These are phyloP conservation scores for Sericinus montela DNA, from an alignment of 2,888 invertebrate genomes.

Conservation along the genomic window DNA sequence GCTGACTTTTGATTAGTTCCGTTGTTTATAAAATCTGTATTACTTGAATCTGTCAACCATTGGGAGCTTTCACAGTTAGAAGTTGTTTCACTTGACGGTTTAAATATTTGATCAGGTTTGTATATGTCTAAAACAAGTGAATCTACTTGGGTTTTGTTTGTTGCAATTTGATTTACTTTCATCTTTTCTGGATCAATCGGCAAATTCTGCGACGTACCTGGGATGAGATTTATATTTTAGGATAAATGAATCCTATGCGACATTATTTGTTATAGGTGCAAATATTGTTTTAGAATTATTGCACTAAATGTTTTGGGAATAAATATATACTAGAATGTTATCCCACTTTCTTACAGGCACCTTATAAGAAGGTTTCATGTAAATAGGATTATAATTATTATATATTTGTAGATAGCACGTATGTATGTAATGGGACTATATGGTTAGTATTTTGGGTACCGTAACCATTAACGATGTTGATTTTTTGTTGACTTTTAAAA, in stretches of 20 bases:
- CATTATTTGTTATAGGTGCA: too few species aligned
- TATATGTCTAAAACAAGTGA: constrained; percentile 21
- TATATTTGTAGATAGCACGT: too few species aligned
- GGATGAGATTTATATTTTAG: constrained; percentile 38
- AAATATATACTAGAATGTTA: too few species aligned
- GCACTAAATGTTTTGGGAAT: too few species aligned
- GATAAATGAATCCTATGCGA: constrained; percentile 4
- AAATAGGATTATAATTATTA: too few species aligned
- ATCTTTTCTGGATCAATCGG: constrained; percentile 46
- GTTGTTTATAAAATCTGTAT: not conserved
- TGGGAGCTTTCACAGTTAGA: constrained; percentile 7
- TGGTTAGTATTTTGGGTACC: too few species aligned
- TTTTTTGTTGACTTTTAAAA: too few species aligned
- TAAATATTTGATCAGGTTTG: constrained; percentile 17
- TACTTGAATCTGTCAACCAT: constrained; percentile 5
- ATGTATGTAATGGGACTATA: too few species aligned
- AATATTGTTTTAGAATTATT: too few species aligned
- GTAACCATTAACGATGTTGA: too few species aligned
- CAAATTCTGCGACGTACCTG: constrained; percentile 57
- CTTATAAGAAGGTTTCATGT: too few species aligned
- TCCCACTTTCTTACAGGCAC: too few species aligned
- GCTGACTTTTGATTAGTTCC: not conserved
- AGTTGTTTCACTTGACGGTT: constrained; percentile 19
- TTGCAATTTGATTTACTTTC: constrained; percentile 39
- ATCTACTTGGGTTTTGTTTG: constrained; percentile 26